These are phyloP conservation scores for Amiota mariae DNA, from an alignment of 2,888 invertebrate species.

Conservation along the genomic window DNA sequence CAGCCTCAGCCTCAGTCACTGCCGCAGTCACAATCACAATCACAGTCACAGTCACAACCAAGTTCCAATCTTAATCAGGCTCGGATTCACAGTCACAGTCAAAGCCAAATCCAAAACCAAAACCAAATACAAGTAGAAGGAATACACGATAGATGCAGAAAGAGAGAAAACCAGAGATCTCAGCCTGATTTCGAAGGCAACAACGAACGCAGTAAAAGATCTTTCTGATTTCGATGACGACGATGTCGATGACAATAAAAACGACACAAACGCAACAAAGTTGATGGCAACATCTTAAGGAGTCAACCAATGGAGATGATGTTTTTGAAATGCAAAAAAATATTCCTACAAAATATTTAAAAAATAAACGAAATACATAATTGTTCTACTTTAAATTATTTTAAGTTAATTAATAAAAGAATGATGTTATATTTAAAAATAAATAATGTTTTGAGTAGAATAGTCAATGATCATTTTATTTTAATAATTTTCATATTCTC, in stretches of 20 bases:
- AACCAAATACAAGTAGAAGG: neutral
- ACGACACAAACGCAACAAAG: no score
- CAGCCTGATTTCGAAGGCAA: constrained; percentile 50
- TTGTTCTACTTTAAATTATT: neutral
- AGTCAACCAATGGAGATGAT: no score
- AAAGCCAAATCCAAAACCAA: neutral
- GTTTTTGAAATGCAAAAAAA: constrained; percentile 20
- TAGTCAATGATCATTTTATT: no score
- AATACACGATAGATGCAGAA: neutral
- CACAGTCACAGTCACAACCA: constrained; percentile 30
- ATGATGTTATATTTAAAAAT: no score
- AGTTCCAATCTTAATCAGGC: constrained; percentile 22
- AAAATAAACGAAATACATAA: constrained; percentile 32
- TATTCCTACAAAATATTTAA: constrained; percentile 6
- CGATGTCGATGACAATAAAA: no score
- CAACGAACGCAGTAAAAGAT: constrained; percentile 60
- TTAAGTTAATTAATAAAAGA: no score
- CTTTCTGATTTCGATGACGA: constrained; percentile 55
- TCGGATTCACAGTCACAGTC: constrained; percentile 8
- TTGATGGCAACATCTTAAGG: no score
- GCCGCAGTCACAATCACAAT: constrained; percentile 34
- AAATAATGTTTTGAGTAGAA: no score
- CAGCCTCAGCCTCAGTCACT: constrained; percentile 20
- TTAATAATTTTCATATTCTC: constrained; percentile 4
- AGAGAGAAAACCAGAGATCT: constrained; percentile 43